Base-by-base conservation (phyloP, 2,888 invertebrate genomes). In the Diogma glabrata region DNA sequence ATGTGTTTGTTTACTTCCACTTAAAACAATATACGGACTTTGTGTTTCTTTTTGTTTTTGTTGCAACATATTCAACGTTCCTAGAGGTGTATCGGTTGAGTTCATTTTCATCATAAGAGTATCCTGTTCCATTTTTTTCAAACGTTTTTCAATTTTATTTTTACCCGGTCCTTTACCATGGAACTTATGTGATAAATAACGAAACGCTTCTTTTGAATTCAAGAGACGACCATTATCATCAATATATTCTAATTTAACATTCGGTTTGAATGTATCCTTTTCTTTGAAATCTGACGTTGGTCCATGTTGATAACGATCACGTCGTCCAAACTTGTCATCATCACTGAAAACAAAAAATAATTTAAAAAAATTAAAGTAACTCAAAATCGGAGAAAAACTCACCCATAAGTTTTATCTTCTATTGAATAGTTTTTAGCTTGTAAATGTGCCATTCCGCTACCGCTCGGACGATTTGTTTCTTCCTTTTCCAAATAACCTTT, bases 101-200 rank as follows among this genome's bases (percentile, higher is more conserved):
- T 91, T 93, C 94, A 96, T 96, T 64, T 91, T 88, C 70, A 91
- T 92, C 92, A 96, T 91, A 61, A 95, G n/a, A 72, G 87, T 87
- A 69, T 94, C 93, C 67, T 96, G 95, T 62, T 92, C 87, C 56
- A 82, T 77, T 71, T 97, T 95, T 72, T 94, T 93, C 72, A 91
- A 81, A 57, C 96, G 78, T 66, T 99, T 99, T 72, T 99, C 97
- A 60, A 85, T 82, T 73, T 99, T 99, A 74, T 94, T 96, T 71
- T 99, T 99, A 51, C 99, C 97, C 17, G 97, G 95, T 2, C 95
- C 95, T 74, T 99, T 97, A 50, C 99, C 99, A 73, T 99, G 99
- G 75, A 99, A 99, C 73, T 96, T 94, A 71, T 96, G 97, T 20
- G 93, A 94, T 51, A 97, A 76, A 74, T 93, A 91, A 58, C 90